Evolutionary conservation across 1,140 invertebrate species (phyloP).

Genomic region (Atta colombica): DNA sequence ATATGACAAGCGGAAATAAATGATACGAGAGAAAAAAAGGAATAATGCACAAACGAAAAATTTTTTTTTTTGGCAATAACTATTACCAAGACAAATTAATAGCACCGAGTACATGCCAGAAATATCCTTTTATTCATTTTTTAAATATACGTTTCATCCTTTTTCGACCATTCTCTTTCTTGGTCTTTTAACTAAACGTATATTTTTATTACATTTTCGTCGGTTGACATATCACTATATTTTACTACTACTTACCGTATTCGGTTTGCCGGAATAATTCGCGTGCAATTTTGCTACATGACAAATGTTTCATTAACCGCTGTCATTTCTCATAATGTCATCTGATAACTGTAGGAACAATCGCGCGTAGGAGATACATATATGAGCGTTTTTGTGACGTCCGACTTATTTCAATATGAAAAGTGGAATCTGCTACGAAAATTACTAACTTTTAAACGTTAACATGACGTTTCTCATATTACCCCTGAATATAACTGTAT

Average conservation of each 20-base stretch:
- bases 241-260: slow-evolving; percentile 42
- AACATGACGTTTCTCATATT: slow-evolving; percentile 25
- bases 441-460: not conserved
- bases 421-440: slow-evolving; percentile 21
- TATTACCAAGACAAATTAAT: slow-evolving; percentile 61
- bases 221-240: slow-evolving; percentile 33
- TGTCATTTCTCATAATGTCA: slow-evolving; percentile 50
- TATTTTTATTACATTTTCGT: slow-evolving; percentile 61
- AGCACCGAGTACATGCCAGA: not conserved
- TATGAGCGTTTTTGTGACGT: slow-evolving; percentile 11
- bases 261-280: slow-evolving; percentile 30
- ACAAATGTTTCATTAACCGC: slow-evolving; percentile 58
- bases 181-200: slow-evolving; percentile 39
- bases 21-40: not conserved
- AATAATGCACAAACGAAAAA: slow-evolving; percentile 63
- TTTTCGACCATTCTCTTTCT: not conserved
- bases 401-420: slow-evolving; percentile 31
- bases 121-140: slow-evolving; percentile 38
- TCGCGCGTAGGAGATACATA: not conserved
- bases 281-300: slow-evolving; percentile 30
- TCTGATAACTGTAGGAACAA: slow-evolving; percentile 28
- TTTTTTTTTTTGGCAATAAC: slow-evolving; percentile 50
- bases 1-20: slow-evolving; percentile 45
- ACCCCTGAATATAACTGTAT: not conserved
- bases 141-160: slow-evolving; percentile 2